A percentile compares a stretch with the other conserved stretches of the same genome.
phyloP scores from a whole-genome alignment of 2,888 invertebrate species.

The Acrobasis consociella region DNA sequence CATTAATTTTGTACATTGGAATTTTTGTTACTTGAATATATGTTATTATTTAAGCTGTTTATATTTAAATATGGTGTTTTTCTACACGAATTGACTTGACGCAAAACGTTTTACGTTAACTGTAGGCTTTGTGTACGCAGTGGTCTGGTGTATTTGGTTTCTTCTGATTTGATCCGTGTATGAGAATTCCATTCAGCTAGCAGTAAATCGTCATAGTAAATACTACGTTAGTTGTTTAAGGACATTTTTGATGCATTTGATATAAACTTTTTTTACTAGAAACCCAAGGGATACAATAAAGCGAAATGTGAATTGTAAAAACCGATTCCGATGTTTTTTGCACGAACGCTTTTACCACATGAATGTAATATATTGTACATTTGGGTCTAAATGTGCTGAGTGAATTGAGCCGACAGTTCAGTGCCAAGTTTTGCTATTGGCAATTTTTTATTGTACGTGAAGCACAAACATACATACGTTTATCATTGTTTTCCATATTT shows the following conservation, averaged over 20 bases:
- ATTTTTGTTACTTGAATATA: constrained; percentile 77
- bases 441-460: constrained; percentile 56
- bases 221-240: constrained; percentile 82
- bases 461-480: constrained; percentile 62
- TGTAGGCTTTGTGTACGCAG: constrained; percentile 76
- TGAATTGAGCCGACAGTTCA: constrained; percentile 77
- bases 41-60: constrained; percentile 81
- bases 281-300: constrained; percentile 71
- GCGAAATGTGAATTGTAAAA: constrained; percentile 74
- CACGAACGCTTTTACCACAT: constrained; percentile 77
- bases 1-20: constrained; percentile 81
- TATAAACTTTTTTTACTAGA: constrained; percentile 83
- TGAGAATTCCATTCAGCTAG: constrained; percentile 73
- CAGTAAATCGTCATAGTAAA: constrained; percentile 69
- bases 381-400: constrained; percentile 81
- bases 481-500: constrained; percentile 74
- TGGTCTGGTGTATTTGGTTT: constrained; percentile 75
- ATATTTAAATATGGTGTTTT: constrained; percentile 75
- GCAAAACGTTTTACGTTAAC: constrained; percentile 71
- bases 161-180: constrained; percentile 72
- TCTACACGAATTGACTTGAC: constrained; percentile 73
- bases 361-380: constrained; percentile 83
- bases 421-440: constrained; percentile 82
- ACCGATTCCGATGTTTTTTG: constrained; percentile 75
- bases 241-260: constrained; percentile 83